Percentiles rank a stretch among this genome's conserved stretches.
Conservation (phyloP, 2,113 vertebrate species). For the Catharus bicknelli region DNA sequence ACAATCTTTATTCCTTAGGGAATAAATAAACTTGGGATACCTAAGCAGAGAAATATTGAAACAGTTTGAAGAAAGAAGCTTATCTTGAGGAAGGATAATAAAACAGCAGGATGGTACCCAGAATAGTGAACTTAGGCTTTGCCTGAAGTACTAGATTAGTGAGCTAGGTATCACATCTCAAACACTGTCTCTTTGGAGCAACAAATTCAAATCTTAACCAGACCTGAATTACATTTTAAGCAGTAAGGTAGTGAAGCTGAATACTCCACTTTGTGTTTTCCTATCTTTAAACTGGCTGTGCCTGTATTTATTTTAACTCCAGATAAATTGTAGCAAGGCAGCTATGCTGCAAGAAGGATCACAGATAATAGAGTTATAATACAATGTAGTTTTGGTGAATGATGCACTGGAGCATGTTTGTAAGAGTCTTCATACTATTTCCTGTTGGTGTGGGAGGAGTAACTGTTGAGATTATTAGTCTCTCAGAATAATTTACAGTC, state of each 20-base stretch:
- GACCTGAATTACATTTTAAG: slow-evolving; percentile 2
- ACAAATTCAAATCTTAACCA: slow-evolving; percentile 17
- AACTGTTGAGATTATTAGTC: background rate
- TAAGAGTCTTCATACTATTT: background rate
- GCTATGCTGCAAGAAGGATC: background rate
- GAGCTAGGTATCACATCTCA: slow-evolving; percentile 32
- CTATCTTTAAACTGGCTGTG: background rate
- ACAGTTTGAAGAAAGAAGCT: slow-evolving; percentile 43
- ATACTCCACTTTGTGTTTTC: background rate
- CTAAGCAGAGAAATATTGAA: slow-evolving; percentile 45
- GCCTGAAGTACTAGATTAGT: slow-evolving; percentile 56
- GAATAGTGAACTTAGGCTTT: slow-evolving; percentile 54
- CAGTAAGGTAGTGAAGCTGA: background rate
- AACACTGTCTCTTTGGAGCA: slow-evolving; percentile 38
- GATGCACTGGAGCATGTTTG: background rate
- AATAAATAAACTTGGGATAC: slow-evolving; percentile 50
- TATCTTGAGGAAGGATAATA: slow-evolving; percentile 60
- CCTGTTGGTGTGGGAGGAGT: slow-evolving; percentile 22
- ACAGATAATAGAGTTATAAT: background rate
- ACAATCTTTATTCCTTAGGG: slow-evolving; percentile 26
- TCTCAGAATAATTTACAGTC: background rate
- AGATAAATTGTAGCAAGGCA: background rate
- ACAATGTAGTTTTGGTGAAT: background rate
- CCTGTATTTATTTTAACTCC: background rate
- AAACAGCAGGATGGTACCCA: slow-evolving; percentile 55